Evolutionary conservation across 2,797 vertebrate species (phyloP), one percentile per base, ranked within the genome.

Genomic region (Toxotes lorentzi): DNA sequence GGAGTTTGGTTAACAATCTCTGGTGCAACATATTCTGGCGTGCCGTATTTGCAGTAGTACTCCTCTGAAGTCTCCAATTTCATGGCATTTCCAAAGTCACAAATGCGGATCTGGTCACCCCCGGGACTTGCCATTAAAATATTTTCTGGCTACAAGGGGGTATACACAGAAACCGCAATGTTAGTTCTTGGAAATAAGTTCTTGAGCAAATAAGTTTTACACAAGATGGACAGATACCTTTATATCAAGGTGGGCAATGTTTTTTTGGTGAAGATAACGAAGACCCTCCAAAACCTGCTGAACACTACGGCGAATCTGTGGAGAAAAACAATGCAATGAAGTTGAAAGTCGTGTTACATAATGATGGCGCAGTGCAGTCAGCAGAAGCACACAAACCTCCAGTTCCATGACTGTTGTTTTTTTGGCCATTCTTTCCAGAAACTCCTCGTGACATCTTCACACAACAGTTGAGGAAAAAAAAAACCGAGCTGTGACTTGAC

Each of bases 1-100:
- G 98, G 97, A 65, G 95, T 97, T 95, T 99, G 98, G 93, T 97
- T 98, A 82, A 99, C 96, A 9, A 99, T 97, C 94, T 99, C 98
- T 0, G 98, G 98, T 0, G 97, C 96, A 11, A 98, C 95, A 0
- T 97, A 99, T 91, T 99, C 98, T 0, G 98, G 98, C 1, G 98
- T 99, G 78, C 98, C 98, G 0, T 97, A 98, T 58, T 96, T 97
- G 94, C 97, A 96, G 94, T 97, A 99, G 86, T 95, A 92, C 0
- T 95, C 94, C 73, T 97, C 97, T 0, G 94, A 95, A 0, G 92
- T 65, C 0, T 89, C 96, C 84, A 98, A 50, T 81, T 95, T 96
- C 30, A 96, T 83, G 0, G 97, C 97, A 0, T 97, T 98, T 11
- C 98, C 98, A 0, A 99, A 98, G 89, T 99, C 98, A 4, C 97